Base-by-base conservation (phyloP, 2,888 invertebrate genomes). In the Heteromyza rotundicornis region DNA sequence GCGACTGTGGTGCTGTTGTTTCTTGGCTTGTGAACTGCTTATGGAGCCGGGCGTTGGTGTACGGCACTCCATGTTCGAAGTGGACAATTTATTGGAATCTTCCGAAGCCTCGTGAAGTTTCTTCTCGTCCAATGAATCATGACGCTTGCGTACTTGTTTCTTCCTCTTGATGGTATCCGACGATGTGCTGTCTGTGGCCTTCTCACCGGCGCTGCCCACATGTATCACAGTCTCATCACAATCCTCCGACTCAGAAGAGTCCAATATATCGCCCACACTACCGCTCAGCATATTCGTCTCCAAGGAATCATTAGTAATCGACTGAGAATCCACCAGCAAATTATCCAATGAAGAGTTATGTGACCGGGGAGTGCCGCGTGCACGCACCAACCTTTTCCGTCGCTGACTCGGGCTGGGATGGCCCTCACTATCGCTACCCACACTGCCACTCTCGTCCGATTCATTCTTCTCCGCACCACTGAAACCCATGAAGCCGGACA, bases 391-490 rank as follows among this genome's bases (percentile, higher is more conserved):
- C 36, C 91, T 86, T 77, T 95, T 94, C 63, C 93, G 86, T 8
- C 94, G 84, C 78, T 94, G 94, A 77, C 94, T 94, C 0, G 94
- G 94, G 81, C 94, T 94, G 2, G 93, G 94, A 69, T 89, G 88
- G 1, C 94, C 94, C 78, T 95, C 95, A 76, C 94, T 94, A 74
- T 95, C 94, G 83, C 94, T 94, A 5, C 95, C 95, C 0, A 95
- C 95, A 75, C 94, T 94, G 1, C 92, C 92, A 24, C 91, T 91
- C 1, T 93, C 94, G 70, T 89, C 89, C 2, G 74, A 77, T 74
- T 92, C 92, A 36, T 91, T 86, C 63, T 91, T 86, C 71, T 91
- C 91, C 0, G 40, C 64, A 54, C 89, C 88, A 69, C 89, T 90
- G 71, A 92, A 92, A 1, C 92, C 92, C 87, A 93, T 90, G 75